Evolutionary conservation across 2,888 invertebrate species (phyloP).

Genomic region (Allophyes oxyacanthae): DNA sequence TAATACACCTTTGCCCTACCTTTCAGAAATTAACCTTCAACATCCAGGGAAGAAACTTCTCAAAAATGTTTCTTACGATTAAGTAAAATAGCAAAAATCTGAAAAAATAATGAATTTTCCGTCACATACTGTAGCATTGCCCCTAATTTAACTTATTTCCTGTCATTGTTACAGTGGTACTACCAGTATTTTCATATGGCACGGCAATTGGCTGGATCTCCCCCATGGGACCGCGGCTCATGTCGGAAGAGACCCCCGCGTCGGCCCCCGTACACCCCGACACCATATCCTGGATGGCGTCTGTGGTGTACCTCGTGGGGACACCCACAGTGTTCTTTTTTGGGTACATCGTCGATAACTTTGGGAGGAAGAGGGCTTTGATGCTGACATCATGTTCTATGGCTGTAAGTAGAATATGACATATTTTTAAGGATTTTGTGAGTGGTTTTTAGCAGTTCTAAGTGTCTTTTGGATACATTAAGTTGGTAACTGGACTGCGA

Average conservation of each 20-base stretch:
- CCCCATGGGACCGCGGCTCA: constrained; percentile 86
- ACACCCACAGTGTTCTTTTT: constrained; percentile 87
- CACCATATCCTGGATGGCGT: constrained; percentile 89
- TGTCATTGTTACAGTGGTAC: constrained; percentile 79
- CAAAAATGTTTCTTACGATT: too few species aligned
- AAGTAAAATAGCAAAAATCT: too few species aligned
- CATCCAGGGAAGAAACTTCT: too few species aligned
- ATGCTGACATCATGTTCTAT: constrained; percentile 81
- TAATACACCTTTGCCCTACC: too few species aligned
- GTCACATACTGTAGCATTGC: too few species aligned
- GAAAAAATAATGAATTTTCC: too few species aligned
- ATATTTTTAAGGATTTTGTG: background rate
- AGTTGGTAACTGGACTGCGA: too few species aligned
- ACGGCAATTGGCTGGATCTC: constrained; percentile 89
- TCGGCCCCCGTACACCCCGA: constrained; percentile 79
- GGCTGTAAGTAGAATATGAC: constrained; percentile 69
- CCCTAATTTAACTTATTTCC: background rate
- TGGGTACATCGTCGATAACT: constrained; percentile 86
- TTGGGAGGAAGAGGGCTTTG: constrained; percentile 86
- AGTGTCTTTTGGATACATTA: too few species aligned
- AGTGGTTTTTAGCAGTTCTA: background rate
- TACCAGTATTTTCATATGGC: constrained; percentile 88
- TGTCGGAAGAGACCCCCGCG: constrained; percentile 80
- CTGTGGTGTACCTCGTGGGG: constrained; percentile 87
- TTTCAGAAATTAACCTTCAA: too few species aligned